phyloP scores from a whole-genome alignment of 2,888 invertebrate genomes.

The Andrena marginata region DNA sequence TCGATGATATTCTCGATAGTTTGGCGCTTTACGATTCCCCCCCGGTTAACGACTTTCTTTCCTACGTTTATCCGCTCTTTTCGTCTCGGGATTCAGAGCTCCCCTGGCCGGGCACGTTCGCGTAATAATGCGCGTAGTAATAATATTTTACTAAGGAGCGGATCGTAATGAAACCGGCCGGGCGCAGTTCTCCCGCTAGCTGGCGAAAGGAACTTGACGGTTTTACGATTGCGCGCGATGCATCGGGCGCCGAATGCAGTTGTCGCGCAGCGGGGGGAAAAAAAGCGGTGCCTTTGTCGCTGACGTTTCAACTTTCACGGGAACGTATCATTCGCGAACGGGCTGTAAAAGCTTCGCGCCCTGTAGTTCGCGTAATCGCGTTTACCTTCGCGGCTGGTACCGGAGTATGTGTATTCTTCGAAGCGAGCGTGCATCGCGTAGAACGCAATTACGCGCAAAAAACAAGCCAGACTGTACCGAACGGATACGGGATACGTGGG shows the following conservation, averaged over 20 bases:
- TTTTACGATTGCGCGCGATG: too few relatives aligned
- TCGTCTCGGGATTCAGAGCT: not conserved
- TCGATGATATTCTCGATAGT: not conserved
- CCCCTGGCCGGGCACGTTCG: too few relatives aligned
- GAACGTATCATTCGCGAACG: too few relatives aligned
- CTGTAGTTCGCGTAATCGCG: not conserved
- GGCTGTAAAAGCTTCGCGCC: not conserved
- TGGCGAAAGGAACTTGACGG: too few relatives aligned
- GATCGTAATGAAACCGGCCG: not conserved
- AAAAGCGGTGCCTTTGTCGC: too few relatives aligned
- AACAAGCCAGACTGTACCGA: not conserved
- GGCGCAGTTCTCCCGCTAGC: too few relatives aligned
- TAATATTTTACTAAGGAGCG: constrained; percentile 7
- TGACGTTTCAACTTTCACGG: too few relatives aligned
- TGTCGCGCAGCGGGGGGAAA: too few relatives aligned
- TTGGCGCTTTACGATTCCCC: not conserved
- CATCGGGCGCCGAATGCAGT: too few relatives aligned
- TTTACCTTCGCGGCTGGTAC: not conserved
- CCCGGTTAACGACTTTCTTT: not conserved
- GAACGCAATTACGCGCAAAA: not conserved
- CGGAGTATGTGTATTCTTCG: not conserved
- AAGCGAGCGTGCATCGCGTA: not conserved
- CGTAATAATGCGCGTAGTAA: constrained; percentile 6
- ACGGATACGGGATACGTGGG: too few relatives aligned
- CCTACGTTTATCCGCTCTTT: not conserved